Evolutionary conservation across 92 coral and sea anemone species (phyloP).

Genomic region (Phenganax stokvisi): DNA sequence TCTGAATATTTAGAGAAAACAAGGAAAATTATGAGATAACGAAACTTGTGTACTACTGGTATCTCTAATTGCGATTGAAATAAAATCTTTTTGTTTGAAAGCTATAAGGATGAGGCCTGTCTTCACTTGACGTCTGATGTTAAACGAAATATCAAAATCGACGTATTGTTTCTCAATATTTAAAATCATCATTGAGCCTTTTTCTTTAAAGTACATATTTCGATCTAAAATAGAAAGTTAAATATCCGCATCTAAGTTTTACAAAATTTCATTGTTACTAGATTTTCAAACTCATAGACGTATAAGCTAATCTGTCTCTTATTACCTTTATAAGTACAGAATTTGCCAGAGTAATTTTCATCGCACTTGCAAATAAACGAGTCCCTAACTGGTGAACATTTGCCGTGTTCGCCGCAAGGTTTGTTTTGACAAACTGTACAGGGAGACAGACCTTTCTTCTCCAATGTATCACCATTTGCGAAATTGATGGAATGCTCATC

Average conservation of each 20-base stretch:
- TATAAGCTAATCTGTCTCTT: too few species aligned
- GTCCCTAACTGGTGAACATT: slow-evolving; percentile 8
- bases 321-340: slow-evolving; percentile 15
- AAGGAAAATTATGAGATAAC: not conserved
- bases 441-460: not conserved
- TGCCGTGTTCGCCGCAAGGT: slow-evolving; percentile 29
- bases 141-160: slow-evolving; percentile 29
- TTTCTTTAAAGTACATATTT: not conserved
- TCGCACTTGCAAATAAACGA: slow-evolving; percentile 16
- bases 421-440: slow-evolving; percentile 5
- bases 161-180: slow-evolving; percentile 1
- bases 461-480: slow-evolving; percentile 22
- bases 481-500: slow-evolving; percentile 31
- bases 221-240: not conserved
- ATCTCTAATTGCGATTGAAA: slow-evolving; percentile 23
- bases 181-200: slow-evolving; percentile 14
- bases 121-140: slow-evolving; percentile 18
- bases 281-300: too few species aligned
- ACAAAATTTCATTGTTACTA: too few species aligned
- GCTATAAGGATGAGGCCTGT: not conserved
- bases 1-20: not conserved
- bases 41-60: not conserved
- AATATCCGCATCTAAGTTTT: too few species aligned
- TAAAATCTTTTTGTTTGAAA: not conserved
- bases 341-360: slow-evolving; percentile 22